Evolutionary conservation across 2,888 invertebrate genomes (phyloP).

Genomic region (Agrypnus murinus): DNA sequence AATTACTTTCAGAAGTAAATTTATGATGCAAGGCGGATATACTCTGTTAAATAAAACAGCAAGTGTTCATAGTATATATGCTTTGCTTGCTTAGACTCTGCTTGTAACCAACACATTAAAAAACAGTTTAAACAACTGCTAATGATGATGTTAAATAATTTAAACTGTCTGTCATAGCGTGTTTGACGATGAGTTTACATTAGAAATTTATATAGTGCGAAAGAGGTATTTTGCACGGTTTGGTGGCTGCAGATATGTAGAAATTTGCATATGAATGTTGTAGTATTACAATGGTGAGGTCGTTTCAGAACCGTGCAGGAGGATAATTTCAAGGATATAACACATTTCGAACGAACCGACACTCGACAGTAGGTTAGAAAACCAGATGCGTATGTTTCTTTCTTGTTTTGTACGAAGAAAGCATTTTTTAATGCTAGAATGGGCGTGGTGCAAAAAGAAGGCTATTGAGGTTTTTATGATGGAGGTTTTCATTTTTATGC

Average conservation of each 20-base stretch:
- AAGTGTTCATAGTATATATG: too few species aligned
- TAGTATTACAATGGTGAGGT: slow-evolving; percentile 41
- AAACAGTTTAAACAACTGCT: too few species aligned
- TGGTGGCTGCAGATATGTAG: slow-evolving; percentile 44
- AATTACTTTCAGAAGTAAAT: too few species aligned
- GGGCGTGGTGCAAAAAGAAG: neutral
- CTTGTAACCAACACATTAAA: too few species aligned
- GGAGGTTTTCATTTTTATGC: too few species aligned
- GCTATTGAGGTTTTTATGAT: too few species aligned
- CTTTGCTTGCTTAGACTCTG: too few species aligned
- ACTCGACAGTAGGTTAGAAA: slow-evolving; percentile 1
- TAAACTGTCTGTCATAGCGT: slow-evolving; percentile 6
- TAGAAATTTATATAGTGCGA: slow-evolving; percentile 44
- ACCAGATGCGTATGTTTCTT: slow-evolving; percentile 5
- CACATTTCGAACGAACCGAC: slow-evolving; percentile 34
- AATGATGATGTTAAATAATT: too few species aligned
- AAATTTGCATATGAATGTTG: slow-evolving; percentile 48
- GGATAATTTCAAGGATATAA: slow-evolving; percentile 40
- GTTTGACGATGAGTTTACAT: slow-evolving; percentile 27
- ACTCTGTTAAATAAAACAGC: too few species aligned
- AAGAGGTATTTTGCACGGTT: slow-evolving; percentile 44
- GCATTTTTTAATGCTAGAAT: neutral
- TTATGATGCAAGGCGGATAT: too few species aligned
- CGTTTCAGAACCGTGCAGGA: slow-evolving; percentile 36
- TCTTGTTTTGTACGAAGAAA: neutral